These are phyloP conservation scores for Peromyscus leucopus DNA, from an alignment of 2,113 vertebrate genomes.

Conservation along the genomic window DNA sequence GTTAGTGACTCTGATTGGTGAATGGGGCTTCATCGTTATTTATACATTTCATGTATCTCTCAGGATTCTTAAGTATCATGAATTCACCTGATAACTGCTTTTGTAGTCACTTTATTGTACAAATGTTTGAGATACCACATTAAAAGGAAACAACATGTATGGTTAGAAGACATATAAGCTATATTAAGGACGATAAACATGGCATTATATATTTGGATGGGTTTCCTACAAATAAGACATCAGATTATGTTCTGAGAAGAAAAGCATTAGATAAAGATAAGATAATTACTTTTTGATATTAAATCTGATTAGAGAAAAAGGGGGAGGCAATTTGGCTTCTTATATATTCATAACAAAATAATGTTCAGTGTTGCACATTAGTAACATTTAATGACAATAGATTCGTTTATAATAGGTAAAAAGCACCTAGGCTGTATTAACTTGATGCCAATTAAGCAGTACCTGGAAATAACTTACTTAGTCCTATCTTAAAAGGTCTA, in stretches of 20 bases:
- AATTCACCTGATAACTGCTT: not conserved
- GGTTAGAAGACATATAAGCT: not conserved
- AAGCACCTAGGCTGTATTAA: not conserved
- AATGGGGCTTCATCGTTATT: not conserved
- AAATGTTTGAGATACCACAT: slow-evolving; percentile 4
- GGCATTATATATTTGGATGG: not conserved
- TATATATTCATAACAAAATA: not conserved
- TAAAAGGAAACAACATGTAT: not conserved
- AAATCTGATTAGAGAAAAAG: slow-evolving; percentile 17
- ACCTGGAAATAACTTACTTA: not conserved
- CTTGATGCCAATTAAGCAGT: not conserved
- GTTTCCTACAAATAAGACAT: not conserved
- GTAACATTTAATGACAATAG: not conserved
- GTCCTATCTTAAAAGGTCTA: not conserved
- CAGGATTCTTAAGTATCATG: not conserved
- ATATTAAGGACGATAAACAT: not conserved
- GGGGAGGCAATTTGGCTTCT: not conserved
- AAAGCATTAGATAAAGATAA: not conserved
- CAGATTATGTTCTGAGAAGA: slow-evolving; percentile 16
- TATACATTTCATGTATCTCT: slow-evolving; percentile 7
- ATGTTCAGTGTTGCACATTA: slow-evolving; percentile 2
- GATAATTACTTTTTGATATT: slow-evolving; percentile 5
- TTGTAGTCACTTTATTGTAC: not conserved
- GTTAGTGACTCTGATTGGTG: slow-evolving; percentile 3
- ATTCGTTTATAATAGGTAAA: slow-evolving; percentile 14